These are phyloP conservation scores for Pollachius pollachius DNA, from an alignment of 2,113 vertebrate species.

Conservation along the genomic window DNA sequence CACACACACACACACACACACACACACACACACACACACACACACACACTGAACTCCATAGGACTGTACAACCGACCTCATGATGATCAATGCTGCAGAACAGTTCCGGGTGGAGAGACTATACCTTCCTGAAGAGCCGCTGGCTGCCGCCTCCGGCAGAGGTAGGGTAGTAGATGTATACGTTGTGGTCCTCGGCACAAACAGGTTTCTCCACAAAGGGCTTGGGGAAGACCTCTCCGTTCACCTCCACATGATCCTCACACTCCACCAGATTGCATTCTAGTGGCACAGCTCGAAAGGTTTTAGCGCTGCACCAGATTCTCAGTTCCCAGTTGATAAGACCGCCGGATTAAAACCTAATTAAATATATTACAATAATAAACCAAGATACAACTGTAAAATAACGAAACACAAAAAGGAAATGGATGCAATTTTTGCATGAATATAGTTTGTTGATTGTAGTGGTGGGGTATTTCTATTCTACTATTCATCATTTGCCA, in stretches of 20 bases:
- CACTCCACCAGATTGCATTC: constrained; percentile 92
- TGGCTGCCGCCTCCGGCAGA: constrained; percentile 96
- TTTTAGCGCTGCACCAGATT: too few species aligned
- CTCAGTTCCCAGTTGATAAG: too few species aligned
- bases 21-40: too few species aligned
- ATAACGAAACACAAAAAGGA: neutral
- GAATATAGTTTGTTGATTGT: too few species aligned
- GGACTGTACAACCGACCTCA: too few species aligned
- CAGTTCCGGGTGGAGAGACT: neutral
- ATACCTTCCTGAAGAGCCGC: constrained; percentile 94
- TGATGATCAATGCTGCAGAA: neutral
- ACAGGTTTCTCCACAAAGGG: constrained; percentile 98
- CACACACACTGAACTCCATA: too few species aligned
- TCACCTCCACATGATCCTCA: constrained; percentile 96
- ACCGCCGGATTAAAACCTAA: too few species aligned
- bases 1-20: neutral
- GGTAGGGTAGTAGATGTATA: constrained; percentile 97
- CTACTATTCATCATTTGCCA: too few species aligned
- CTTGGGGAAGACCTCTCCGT: constrained; percentile 92
- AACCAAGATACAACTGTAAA: too few species aligned
- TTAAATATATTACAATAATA: too few species aligned
- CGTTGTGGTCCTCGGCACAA: constrained; percentile 96
- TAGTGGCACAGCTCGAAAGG: constrained; percentile 44
- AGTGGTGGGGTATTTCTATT: too few species aligned
- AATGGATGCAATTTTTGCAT: neutral